Base-by-base conservation (phyloP, 2,888 invertebrate genomes). In the Monopis laevigella region DNA sequence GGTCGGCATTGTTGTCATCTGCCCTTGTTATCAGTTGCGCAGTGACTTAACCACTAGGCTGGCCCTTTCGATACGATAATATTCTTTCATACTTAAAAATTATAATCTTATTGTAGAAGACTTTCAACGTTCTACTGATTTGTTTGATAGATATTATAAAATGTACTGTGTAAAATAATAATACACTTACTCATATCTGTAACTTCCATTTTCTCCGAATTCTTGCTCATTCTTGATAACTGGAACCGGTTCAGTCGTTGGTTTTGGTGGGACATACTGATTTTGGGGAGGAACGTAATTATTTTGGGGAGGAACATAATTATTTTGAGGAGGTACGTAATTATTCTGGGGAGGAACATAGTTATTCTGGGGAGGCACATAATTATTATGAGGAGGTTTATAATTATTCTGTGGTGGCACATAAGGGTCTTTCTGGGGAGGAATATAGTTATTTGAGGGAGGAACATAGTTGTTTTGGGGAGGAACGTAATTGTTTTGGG, bases 161-260 rank as follows among this genome's bases (percentile, higher is more conserved):
- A n/a, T n/a, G n/a, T 28, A 28, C 28, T 32, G 2, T 21, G n/a
- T 17, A 6, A 3, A 32, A 5, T 17, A 32, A 14, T 7, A 45
- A 45, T 41, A n/a, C 44, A 75, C 81, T 81, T 52, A 83, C 83
- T 82, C 82, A 51, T 78, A 83, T 62, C 67, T 78, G 56, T 82
- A 83, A 52, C 70, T 65, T 44, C 83, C 83, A 46, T 83, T 70
- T 10, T 73, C 71, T 36, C 80, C 78, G 34, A 56, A 58, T 27
- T 49, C 58, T 43, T 73, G 73, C 43, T 73, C 75, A 48, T 82
- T 78, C 55, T 75, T 80, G 54, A 83, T 67, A 28, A 83, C 65
- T 1, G 78, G 46, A 5, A 65, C 55, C 0, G 64, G 61, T 1
- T 72, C 62, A 1, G 77, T 72, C 1, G 63, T 63, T 14, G 52